A percentile compares a stretch with the other conserved stretches of the same genome.
Conservation (phyloP, 2,888 invertebrate genomes). For the Pogonocherus hispidulus region DNA sequence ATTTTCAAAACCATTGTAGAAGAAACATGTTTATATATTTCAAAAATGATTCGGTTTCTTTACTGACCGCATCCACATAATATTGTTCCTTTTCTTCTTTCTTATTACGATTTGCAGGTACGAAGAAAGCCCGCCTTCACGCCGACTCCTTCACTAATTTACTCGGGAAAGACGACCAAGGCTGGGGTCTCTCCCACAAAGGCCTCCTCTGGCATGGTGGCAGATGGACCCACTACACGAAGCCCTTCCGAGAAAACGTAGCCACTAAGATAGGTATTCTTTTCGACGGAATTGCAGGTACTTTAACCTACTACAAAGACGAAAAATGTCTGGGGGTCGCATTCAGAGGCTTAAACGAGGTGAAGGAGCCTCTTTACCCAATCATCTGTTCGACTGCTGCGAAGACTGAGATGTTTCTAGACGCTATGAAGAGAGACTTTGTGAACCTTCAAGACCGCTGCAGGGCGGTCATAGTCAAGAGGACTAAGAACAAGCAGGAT, state of each 20-base stretch:
- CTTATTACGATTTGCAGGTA: conserved; percentile 46
- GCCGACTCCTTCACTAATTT: conserved; percentile 79
- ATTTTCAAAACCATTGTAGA: no score
- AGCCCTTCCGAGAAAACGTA: conserved; percentile 79
- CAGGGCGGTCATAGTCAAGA: conserved; percentile 74
- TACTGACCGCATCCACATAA: background rate
- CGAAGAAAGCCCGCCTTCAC: conserved; percentile 70
- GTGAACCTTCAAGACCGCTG: conserved; percentile 79
- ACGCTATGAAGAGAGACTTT: conserved; percentile 74
- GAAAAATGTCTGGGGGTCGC: conserved; percentile 79
- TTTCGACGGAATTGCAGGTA: conserved; percentile 79
- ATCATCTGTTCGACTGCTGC: conserved; percentile 81
- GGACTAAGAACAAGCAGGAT: conserved; percentile 69
- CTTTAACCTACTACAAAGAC: conserved; percentile 80
- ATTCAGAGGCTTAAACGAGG: conserved; percentile 75
- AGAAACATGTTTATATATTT: no score
- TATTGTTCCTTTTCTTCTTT: background rate
- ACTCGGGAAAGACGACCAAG: conserved; percentile 78
- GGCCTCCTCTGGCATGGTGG: conserved; percentile 80
- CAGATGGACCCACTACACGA: conserved; percentile 75
- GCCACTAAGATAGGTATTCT: conserved; percentile 78
- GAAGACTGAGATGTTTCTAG: conserved; percentile 80
- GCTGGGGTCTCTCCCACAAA: conserved; percentile 83
- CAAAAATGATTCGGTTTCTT: no score
- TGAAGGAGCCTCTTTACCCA: conserved; percentile 77